Evolutionary conservation across 2,113 vertebrate genomes (phyloP), one percentile per base, ranked within the genome.

Genomic region (Dromaius novaehollandiae): DNA sequence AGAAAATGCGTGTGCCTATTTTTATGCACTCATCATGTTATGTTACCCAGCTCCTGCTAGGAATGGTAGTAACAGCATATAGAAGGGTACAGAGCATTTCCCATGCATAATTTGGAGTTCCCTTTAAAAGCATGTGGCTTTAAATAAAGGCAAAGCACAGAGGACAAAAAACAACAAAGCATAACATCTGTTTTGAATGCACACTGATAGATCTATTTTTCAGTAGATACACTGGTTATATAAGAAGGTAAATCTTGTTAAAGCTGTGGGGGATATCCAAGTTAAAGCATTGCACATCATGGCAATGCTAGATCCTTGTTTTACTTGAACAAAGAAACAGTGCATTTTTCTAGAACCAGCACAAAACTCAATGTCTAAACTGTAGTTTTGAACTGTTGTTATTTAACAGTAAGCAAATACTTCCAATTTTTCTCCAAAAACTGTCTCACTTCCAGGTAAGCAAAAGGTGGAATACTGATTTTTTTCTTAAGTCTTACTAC

Each of bases 1-100:
- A 93, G 36, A 24, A 90, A 96, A 84, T 78, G 34, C 14, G 44
- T 61, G 51, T 92, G 73, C 51, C 79, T 95, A 84, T 90, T 96
- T 94, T 91, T 93, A 60, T 88, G 65, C 55, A 75, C 34, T 66
- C 24, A 34, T 30, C 9, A 12, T 34, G 30, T 34, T 60, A 60
- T 34, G n/a, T 36, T 25, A 25, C 25, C 24, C 69, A 73, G 16
- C 28, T 74, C 81, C 68, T 65, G 19, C 64, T 79, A 68, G 61
- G 75, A 64, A 69, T 53, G 53, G 50, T 85, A 95, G 74, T 82
- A 94, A 61, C 46, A 86, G 48, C 38, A 26, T 61, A 38, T 42
- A 92, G 86, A 90, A 92, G 8, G 19, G 16, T 69, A 71, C 44
- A 51, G 32, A 86, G 68, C 24, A 81, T 60, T 86, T 86, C 46